Conservation (phyloP, 1,140 invertebrate genomes). For the Holcopasites calliopsidis region DNA sequence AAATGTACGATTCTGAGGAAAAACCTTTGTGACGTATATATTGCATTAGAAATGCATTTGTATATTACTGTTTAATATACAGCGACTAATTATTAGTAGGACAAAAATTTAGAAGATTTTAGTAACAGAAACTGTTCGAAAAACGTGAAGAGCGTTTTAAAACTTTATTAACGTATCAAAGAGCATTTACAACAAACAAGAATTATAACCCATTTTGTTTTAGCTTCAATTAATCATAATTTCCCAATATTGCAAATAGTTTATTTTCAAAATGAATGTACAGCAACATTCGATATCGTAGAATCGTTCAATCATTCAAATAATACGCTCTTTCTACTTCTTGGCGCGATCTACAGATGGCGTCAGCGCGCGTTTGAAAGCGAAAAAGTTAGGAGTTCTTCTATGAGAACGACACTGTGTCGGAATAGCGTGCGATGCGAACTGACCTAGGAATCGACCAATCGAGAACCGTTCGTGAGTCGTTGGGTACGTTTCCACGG, state of each 20-base stretch:
- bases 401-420: background rate
- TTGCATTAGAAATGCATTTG: background rate
- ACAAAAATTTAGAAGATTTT: too few relatives aligned
- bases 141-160: too few relatives aligned
- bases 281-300: too few relatives aligned
- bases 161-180: too few relatives aligned
- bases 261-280: too few relatives aligned
- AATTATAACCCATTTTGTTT: background rate
- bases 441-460: slow-evolving; percentile 9
- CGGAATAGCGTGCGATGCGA: background rate
- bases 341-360: background rate
- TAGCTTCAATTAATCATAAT: background rate
- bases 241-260: too few relatives aligned
- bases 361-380: background rate
- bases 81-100: too few relatives aligned
- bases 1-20: background rate
- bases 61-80: too few relatives aligned
- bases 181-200: too few relatives aligned
- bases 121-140: too few relatives aligned
- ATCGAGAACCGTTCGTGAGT: background rate
- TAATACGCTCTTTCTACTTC: background rate
- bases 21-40: background rate
- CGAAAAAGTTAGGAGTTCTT: background rate
- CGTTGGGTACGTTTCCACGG: slow-evolving; percentile 26
- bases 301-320: background rate